A percentile compares a stretch with the other conserved stretches of the same genome.
phyloP scores from a whole-genome alignment of 1,140 invertebrate genomes.

The Helicoverpa zea region DNA sequence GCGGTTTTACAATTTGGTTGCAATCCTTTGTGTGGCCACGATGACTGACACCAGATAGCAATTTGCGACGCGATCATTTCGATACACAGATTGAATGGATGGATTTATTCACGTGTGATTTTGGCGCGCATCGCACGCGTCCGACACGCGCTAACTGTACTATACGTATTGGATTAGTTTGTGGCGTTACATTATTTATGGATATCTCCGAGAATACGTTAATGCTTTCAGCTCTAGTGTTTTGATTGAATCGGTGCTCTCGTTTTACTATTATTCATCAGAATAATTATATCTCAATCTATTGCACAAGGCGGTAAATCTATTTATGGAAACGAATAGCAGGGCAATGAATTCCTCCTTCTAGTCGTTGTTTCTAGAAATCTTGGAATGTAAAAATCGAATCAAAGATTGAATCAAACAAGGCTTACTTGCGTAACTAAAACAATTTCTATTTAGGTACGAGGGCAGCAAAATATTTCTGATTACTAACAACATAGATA shows the following conservation, averaged over 20 bases:
- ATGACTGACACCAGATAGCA: constrained; percentile 38
- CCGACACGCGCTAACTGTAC: not conserved
- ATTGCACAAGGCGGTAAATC: not conserved
- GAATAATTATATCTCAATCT: constrained; percentile 31
- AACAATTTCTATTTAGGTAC: constrained; percentile 7
- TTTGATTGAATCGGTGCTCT: not conserved
- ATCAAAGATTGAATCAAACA: constrained; percentile 6
- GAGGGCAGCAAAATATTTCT: not conserved
- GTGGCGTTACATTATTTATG: constrained; percentile 30
- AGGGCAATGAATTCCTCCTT: not conserved
- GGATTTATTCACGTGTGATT: constrained; percentile 39
- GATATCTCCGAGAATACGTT: constrained; percentile 33
- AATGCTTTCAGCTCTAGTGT: constrained; percentile 30
- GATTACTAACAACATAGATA: no score
- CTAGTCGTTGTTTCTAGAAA: not conserved
- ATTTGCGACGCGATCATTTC: constrained; percentile 46
- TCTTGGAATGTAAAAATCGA: not conserved
- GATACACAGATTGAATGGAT: constrained; percentile 8
- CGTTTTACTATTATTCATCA: constrained; percentile 12
- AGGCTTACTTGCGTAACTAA: not conserved
- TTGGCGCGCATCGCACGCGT: not conserved
- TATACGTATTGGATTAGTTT: constrained; percentile 9
- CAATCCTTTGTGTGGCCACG: constrained; percentile 23
- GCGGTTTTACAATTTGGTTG: constrained; percentile 43
- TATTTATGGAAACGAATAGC: not conserved